Base-by-base conservation (phyloP, 1,140 invertebrate genomes). In the Plutomurus gul region DNA sequence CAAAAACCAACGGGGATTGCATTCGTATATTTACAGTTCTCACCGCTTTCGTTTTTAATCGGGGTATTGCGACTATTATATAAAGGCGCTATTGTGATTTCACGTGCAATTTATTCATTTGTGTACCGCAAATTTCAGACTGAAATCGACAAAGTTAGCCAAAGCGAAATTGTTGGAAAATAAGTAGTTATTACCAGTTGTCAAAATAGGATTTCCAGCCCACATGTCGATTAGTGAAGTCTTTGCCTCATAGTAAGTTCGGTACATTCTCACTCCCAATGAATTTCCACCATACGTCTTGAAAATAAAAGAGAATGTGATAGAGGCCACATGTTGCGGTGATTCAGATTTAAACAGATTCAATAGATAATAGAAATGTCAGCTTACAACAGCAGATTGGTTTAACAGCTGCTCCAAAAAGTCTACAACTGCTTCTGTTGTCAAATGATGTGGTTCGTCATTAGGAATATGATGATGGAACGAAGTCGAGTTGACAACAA, bases 381-480 rank as follows among this genome's bases (percentile, higher is more conserved):
- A 40, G 36, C 72, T 83, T 83, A 87, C 86, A 13, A 84, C 49
- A 20, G 84, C 85, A 33, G 81, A 80, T 60, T 85, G 77, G 47
- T 84, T 82, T 16, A 85, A 47, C 20, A 87, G 83, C 3, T 77
- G 73, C 33, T 86, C 85, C 1, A 87, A 81, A 70, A 87, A 86
- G 13, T 81, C 60, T 84, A 91, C 89, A 65, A 96, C 89, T n/a
- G 92, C 91, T 85, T 94, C 92, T 10, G 91, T 89, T 18, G 93
- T 95, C 84, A 96, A 88, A 82, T 93, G 89, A 78, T 90, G 87
- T 20, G 93, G 91, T 83, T 95, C 93, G 87, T 96, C 93, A 51
- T 95, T 92, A 43, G 94, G 94, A 82, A 96, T 89, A 85, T 95
- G 94, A 87, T 97, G 95, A 85, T 97, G 93, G 86, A 93, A 93